Percentiles rank a stretch among this genome's conserved stretches.
Evolutionary conservation across 2,113 vertebrate species (phyloP).

Genomic region (Prinia subflava): DNA sequence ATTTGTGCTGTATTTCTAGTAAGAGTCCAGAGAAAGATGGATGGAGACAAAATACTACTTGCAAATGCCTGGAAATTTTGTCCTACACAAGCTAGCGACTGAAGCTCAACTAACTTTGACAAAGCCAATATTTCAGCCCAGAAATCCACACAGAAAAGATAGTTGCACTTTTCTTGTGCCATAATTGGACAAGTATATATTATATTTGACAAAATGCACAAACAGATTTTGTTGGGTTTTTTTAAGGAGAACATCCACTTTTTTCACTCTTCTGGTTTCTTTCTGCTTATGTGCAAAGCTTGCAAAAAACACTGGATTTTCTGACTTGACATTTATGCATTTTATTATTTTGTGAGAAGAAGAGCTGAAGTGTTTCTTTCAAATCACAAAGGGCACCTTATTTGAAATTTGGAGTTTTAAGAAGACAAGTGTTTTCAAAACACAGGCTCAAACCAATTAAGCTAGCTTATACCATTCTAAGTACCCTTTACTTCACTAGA

Average conservation of each 20-base stretch:
- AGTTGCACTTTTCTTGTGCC: neutral
- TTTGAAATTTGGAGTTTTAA: neutral
- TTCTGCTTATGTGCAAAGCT: neutral
- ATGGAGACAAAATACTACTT: neutral
- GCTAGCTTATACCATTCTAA: neutral
- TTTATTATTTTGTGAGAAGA: neutral
- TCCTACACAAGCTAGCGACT: neutral
- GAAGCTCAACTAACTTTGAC: neutral
- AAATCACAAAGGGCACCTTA: neutral
- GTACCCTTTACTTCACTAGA: neutral
- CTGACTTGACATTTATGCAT: neutral
- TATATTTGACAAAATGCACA: neutral
- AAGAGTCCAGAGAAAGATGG: neutral
- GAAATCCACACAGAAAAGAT: neutral
- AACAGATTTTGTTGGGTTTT: neutral
- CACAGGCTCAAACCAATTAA: neutral
- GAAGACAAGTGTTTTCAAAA: neutral
- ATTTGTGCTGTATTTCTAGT: neutral
- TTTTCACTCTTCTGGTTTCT: neutral
- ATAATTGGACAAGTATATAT: neutral
- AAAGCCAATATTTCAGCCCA: neutral
- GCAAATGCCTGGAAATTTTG: neutral
- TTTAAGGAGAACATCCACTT: neutral
- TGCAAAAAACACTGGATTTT: neutral
- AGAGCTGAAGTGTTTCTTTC: neutral